A percentile compares a stretch with the other conserved stretches of the same genome.
Conservation (phyloP, 2,888 invertebrate species). For the Eupithecia abbreviata region DNA sequence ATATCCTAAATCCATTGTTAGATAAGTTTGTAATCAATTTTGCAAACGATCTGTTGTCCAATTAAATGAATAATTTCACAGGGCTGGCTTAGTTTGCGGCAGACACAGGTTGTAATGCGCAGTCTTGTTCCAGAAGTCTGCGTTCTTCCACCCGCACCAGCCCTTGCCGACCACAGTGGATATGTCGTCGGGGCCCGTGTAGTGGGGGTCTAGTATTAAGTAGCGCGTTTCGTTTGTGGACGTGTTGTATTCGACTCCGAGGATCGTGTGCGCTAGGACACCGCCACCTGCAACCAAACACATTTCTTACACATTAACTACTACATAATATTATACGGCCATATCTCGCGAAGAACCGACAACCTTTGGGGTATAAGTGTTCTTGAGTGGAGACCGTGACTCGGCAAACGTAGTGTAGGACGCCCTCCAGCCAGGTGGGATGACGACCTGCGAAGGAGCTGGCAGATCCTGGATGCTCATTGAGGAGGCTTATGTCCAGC, state of each 20-base stretch:
- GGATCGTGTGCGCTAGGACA: slow-evolving; percentile 97
- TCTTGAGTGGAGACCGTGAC: no score
- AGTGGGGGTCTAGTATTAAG: slow-evolving; percentile 99
- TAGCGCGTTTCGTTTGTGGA: slow-evolving; percentile 92
- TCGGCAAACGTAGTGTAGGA: no score
- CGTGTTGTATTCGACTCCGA: slow-evolving; percentile 95
- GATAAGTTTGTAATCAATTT: no score
- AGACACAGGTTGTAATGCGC: slow-evolving; percentile 98
- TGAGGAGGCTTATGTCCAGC: no score
- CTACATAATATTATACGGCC: no score
- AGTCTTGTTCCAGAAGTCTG: slow-evolving; percentile 97
- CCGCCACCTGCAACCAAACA: slow-evolving; percentile 90
- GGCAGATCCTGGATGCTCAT: no score
- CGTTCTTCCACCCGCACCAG: slow-evolving; percentile 98
- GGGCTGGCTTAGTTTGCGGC: slow-evolving; percentile 85
- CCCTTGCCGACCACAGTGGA: slow-evolving; percentile 90
- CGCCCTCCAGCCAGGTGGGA: no score
- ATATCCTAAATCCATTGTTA: no score
- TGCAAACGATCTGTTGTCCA: no score
- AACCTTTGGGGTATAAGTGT: no score
- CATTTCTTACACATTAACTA: background rate
- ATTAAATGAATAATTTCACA: slow-evolving; percentile 47
- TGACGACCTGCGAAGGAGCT: no score
- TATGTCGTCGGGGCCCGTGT: slow-evolving; percentile 94
- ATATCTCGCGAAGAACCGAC: no score